Percentiles rank a stretch among this genome's conserved stretches.
Evolutionary conservation across 2,797 vertebrate genomes (phyloP).

Genomic region (Gephyroberyx darwinii): DNA sequence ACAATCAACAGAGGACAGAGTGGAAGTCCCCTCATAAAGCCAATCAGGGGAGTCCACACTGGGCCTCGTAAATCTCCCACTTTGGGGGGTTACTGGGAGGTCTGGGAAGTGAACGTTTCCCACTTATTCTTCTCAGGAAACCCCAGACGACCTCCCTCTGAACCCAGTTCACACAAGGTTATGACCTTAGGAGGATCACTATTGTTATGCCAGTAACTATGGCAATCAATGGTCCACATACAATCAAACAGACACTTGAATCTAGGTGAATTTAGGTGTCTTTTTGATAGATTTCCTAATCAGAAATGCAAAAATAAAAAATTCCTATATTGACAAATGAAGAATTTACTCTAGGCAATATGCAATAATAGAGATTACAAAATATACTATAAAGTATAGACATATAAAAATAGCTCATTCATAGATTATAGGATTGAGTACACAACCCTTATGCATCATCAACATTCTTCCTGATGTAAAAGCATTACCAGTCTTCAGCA

Average conservation of each 20-base stretch:
- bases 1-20: constrained; percentile 66
- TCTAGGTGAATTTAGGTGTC: neutral
- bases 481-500: too few relatives aligned
- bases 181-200: constrained; percentile 74
- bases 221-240: constrained; percentile 54
- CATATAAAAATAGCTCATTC: too few relatives aligned
- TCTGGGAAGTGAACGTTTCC: constrained; percentile 86
- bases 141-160: constrained; percentile 72
- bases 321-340: neutral
- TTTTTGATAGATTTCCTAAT: neutral
- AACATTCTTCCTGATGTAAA: too few relatives aligned
- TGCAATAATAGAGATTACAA: too few relatives aligned
- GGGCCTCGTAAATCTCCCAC: constrained; percentile 80
- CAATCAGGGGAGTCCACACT: constrained; percentile 79
- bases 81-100: constrained; percentile 79
- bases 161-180: constrained; percentile 77
- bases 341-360: neutral
- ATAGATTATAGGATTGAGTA: too few relatives aligned
- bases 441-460: too few relatives aligned
- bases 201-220: constrained; percentile 78
- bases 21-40: constrained; percentile 85
- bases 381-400: too few relatives aligned
- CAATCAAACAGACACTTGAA: constrained; percentile 35
- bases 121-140: constrained; percentile 83
- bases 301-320: neutral